A percentile compares a stretch with the other conserved stretches of the same genome.
Conservation (phyloP, 2,888 invertebrate genomes). For the Macrosoma leucophasiata region DNA sequence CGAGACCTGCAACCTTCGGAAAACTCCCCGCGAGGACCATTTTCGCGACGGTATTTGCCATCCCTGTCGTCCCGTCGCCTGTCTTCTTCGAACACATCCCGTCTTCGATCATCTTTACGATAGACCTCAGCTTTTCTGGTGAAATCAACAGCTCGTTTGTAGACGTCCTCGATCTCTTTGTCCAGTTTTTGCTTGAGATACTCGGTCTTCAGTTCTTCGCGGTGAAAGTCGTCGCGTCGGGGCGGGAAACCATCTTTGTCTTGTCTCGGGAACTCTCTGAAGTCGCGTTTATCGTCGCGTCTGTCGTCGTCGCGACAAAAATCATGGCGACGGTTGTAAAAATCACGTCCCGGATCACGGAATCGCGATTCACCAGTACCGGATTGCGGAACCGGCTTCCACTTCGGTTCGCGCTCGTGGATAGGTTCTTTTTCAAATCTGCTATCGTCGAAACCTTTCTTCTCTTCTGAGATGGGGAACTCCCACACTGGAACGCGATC, state of each 20-base stretch:
- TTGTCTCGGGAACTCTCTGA: conserved; percentile 17
- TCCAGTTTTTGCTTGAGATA: conserved; percentile 30
- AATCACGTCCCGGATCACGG: no score
- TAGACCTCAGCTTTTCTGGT: conserved; percentile 50
- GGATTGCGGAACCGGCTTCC: conserved; percentile 20
- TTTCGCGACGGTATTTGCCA: no score
- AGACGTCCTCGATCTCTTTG: conserved; percentile 55
- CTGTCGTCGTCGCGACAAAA: conserved; percentile 29
- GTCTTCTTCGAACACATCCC: conserved; percentile 19
- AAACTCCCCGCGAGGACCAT: conserved; percentile 1
- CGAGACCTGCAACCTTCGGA: conserved; percentile 1
- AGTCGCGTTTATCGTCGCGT: conserved; percentile 30
- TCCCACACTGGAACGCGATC: conserved; percentile 30
- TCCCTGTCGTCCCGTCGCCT: conserved; percentile 1
- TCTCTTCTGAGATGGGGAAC: conserved; percentile 19
- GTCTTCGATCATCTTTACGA: conserved; percentile 32
- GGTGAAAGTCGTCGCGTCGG: conserved; percentile 10
- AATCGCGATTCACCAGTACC: conserved; percentile 15
- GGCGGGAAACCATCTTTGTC: conserved; percentile 12
- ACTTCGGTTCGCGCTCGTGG: conserved; percentile 1
- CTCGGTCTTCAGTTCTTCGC: conserved; percentile 8
- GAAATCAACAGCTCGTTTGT: conserved; percentile 50
- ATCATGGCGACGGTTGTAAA: no score
- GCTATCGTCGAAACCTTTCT: conserved; percentile 17
- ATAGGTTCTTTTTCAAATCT: conserved; percentile 13